Evolutionary conservation across 2,797 vertebrate genomes (phyloP), one percentile per base, ranked within the genome.

Genomic region (Alfaro cultratus): DNA sequence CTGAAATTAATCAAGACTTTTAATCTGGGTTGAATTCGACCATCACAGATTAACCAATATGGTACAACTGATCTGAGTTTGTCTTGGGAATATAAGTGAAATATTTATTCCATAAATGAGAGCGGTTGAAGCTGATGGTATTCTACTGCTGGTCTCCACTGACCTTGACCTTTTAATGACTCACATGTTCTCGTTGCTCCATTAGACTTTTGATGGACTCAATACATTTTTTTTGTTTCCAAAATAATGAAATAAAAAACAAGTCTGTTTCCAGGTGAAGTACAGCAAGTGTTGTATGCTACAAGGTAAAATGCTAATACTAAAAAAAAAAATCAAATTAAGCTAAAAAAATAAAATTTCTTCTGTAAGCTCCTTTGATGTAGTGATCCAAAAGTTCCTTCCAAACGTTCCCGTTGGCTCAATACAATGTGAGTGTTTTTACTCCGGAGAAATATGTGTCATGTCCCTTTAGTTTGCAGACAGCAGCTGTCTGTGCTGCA

Each of bases 401-500:
- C 49, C 60, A 76, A 55, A 79, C 13, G 3, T 72, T 49, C 31
- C 67, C 72, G 64, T 46, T 68, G 67, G 75, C 64, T n/a, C 1
- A 92, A 88, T 88, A 75, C 73, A 79, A 78, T 53, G 77, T 80
- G 82, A 88, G 81, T 21, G 79, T 47, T 79, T 77, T 55, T 81
- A 78, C 71, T 70, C 73, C 84, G 79, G 36, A 87, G n/a, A 87
- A 84, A 87, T 80, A 72, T 81, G 82, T 87, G 85, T 85, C 84
- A 76, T 67, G 85, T 80, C 83, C 76, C 83, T 55, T 88, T 83
- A 80, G 82, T 76, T 76, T 83, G 55, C 39, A 88, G 82, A 90
- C 92, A 91, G 73, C 92, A 90, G 93, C 89, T 92, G 90, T 86
- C 85, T 93, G 86, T 90, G 88, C 49, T 64, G 82, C 41, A 46